Percentiles rank a stretch among this genome's conserved stretches.
phyloP scores from a whole-genome alignment of 2,113 vertebrate species.

The Anoplopoma fimbria region DNA sequence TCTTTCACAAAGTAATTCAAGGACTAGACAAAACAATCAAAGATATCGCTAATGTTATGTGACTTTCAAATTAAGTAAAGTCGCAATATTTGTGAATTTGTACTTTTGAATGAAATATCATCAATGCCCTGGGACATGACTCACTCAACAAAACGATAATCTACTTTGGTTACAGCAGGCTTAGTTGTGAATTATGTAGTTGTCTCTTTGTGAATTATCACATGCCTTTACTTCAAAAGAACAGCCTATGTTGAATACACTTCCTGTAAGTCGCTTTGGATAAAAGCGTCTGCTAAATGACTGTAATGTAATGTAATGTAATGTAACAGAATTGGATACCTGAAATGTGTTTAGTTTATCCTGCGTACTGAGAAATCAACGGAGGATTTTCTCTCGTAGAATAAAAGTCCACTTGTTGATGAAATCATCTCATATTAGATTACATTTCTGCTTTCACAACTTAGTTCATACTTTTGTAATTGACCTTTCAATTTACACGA shows the following conservation, averaged over 20 bases:
- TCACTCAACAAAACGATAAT: too few species aligned
- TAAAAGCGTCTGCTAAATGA: too few species aligned
- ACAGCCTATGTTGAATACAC: too few species aligned
- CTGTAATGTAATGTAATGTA: too few species aligned
- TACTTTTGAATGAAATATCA: neutral
- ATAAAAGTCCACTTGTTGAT: neutral
- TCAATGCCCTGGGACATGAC: neutral
- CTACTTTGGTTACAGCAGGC: too few species aligned
- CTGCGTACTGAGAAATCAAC: neutral
- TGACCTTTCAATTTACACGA: neutral
- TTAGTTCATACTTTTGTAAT: neutral
- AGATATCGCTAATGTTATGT: neutral
- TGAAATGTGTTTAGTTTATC: neutral
- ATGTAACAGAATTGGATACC: neutral
- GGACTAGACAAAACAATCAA: neutral
- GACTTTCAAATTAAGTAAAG: neutral
- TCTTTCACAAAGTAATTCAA: neutral
- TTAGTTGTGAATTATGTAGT: neutral
- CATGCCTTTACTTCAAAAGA: neutral
- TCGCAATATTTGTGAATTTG: neutral
- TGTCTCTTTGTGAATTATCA: neutral
- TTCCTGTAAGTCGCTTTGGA: too few species aligned
- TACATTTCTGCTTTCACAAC: neutral
- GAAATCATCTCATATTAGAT: neutral
- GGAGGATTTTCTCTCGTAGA: neutral